These are phyloP conservation scores for Hartigia nigra DNA, from an alignment of 2,888 invertebrate species.

Conservation along the genomic window DNA sequence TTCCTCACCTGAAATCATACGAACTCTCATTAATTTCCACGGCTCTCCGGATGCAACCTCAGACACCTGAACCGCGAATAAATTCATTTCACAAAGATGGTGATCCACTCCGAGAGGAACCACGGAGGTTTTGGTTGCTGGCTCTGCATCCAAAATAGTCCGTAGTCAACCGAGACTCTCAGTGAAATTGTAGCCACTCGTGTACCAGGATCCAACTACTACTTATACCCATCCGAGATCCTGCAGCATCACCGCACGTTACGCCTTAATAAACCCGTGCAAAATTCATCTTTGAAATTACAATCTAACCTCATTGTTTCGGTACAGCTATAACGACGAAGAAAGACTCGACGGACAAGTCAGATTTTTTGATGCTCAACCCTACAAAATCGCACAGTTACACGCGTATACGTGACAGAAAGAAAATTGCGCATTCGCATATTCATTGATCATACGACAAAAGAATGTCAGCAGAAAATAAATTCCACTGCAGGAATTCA, in stretches of 20 bases:
- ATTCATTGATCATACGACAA: not conserved
- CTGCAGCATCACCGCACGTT: not conserved
- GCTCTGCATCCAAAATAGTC: no score
- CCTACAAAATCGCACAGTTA: not conserved
- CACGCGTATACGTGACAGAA: not conserved
- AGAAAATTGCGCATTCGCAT: not conserved
- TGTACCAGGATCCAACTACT: not conserved
- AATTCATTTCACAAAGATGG: not conserved
- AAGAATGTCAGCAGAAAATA: not conserved
- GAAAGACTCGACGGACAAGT: not conserved
- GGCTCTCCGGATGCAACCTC: not conserved
- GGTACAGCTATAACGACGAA: not conserved
- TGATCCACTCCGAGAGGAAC: not conserved
- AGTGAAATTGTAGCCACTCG: not conserved
- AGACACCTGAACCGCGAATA: not conserved
- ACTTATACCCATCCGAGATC: not conserved
- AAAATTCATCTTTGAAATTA: not conserved
- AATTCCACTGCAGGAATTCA: not conserved
- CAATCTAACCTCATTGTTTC: not conserved
- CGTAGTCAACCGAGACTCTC: not conserved
- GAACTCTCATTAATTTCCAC: not conserved
- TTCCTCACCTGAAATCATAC: conserved; percentile 56
- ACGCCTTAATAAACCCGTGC: not conserved
- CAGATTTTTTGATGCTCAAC: not conserved
- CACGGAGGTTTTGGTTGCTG: no score